Base-by-base conservation (phyloP, 2,797 vertebrate genomes). In the Heliangelus exortis region DNA sequence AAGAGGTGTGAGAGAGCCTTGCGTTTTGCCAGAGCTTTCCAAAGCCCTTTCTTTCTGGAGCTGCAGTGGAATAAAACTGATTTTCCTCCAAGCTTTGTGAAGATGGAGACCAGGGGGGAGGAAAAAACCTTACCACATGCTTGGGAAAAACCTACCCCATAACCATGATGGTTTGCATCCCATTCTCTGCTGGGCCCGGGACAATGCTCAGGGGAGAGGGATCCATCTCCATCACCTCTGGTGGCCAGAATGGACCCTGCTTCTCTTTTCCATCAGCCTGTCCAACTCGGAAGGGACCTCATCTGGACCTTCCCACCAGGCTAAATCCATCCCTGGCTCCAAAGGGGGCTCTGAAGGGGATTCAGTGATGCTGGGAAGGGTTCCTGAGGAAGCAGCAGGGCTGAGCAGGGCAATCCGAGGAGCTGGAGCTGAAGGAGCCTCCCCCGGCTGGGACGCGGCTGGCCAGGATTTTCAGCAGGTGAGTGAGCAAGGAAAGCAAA, bases 401-500 rank as follows among this genome's bases (percentile, higher is more conserved):
- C 31, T 71, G 53, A 15, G 11, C 1, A 0, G 31, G 33, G 2
- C 3, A 28, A 34, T 16, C 22, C 8, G 4, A 76, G 66, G 28
- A 55, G 51, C 57, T 0, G 1, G n/a, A 25, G 41, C 33, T 0
- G 3, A 55, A 20, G 66, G 55, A 58, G 65, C 41, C 18, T 36
- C 14, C 7, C 45, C 31, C 4, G 28, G n/a, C n/a, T 36, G 47
- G 79, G 77, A 84, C 33, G 36, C 25, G 34, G 29, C 50, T 3
- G 4, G 62, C 68, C 33, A 2, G n/a, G 81, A 79, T 90, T 85
- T 65, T 59, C 87, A 61, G 90, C n/a, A 16, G 53, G 79, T 84
- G 89, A 87, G 36, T 28, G 88, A 96, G 91, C 85, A 87, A 74
- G 62, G 53, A 91, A 50, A 92, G 63, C 74, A 96, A 96, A 96